Evolutionary conservation across 1,140 invertebrate genomes (phyloP).

Genomic region (Sycophaga agraensis): DNA sequence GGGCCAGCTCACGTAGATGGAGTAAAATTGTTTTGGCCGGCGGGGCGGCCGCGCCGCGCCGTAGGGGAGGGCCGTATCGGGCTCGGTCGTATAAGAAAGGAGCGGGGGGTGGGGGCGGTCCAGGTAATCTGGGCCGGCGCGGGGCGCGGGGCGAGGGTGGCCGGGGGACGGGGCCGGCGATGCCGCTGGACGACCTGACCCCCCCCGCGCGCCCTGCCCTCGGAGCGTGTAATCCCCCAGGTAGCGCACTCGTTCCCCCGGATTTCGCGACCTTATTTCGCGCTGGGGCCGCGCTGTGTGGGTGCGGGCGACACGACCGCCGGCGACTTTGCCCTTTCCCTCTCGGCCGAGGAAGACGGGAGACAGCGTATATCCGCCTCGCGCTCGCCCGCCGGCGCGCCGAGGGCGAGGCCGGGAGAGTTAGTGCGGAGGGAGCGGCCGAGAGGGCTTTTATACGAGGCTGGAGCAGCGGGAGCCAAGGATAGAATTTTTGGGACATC

Average conservation of each 20-base stretch:
- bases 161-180: too few species aligned
- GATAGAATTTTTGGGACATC: constrained; percentile 36
- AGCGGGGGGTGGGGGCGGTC: too few species aligned
- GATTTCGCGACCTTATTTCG: constrained; percentile 23
- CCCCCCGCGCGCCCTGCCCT: not conserved
- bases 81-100: too few species aligned
- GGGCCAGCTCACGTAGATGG: too few species aligned
- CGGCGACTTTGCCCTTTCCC: too few species aligned
- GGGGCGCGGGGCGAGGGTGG: too few species aligned
- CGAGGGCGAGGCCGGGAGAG: not conserved
- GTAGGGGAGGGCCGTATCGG: too few species aligned
- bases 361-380: not conserved
- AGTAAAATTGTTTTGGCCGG: too few species aligned
- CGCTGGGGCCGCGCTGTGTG: not conserved
- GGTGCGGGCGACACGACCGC: too few species aligned
- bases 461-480: constrained; percentile 19
- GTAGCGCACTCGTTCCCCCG: constrained; percentile 21
- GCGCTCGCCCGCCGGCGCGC: not conserved
- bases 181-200: too few species aligned
- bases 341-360: not conserved
- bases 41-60: too few species aligned
- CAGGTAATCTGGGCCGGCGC: too few species aligned
- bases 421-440: not conserved
- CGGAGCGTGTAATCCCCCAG: constrained; percentile 18
- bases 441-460: constrained; percentile 23